Evolutionary conservation across 2,797 vertebrate species (phyloP).

Genomic region (Cetoscarus ocellatus): DNA sequence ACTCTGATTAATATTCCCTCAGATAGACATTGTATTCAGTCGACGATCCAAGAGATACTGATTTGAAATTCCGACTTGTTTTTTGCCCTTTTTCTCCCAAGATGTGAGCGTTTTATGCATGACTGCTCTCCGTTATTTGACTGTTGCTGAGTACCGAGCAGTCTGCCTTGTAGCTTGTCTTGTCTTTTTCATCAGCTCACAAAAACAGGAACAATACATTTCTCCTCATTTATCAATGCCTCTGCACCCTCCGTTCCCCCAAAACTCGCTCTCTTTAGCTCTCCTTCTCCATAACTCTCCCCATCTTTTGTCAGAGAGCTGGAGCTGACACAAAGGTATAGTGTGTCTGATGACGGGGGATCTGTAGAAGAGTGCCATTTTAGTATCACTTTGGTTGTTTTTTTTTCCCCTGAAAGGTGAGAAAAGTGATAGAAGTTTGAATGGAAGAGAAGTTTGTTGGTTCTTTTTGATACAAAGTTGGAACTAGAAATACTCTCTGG

Average conservation of each 20-base stretch:
- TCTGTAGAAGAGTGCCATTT: slow-evolving; percentile 38
- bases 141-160: slow-evolving; percentile 42
- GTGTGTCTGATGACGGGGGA: slow-evolving; percentile 49
- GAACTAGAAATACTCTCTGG: slow-evolving; percentile 4
- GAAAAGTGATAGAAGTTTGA: not conserved
- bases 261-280: not conserved
- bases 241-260: not conserved
- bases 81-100: slow-evolving; percentile 22
- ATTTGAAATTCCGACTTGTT: slow-evolving; percentile 55
- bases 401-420: not conserved
- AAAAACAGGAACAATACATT: slow-evolving; percentile 61
- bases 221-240: slow-evolving; percentile 61
- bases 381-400: slow-evolving; percentile 20
- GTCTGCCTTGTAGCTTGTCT: slow-evolving; percentile 52
- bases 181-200: slow-evolving; percentile 62
- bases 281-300: slow-evolving; percentile 38
- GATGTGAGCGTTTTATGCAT: slow-evolving; percentile 46
- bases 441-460: not conserved
- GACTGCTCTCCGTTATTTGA: slow-evolving; percentile 56
- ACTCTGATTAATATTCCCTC: slow-evolving; percentile 4
- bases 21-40: slow-evolving; percentile 24
- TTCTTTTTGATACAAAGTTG: slow-evolving; percentile 1
- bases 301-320: slow-evolving; percentile 43
- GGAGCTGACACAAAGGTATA: slow-evolving; percentile 48
- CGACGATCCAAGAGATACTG: slow-evolving; percentile 32